Conservation (phyloP, 2,888 invertebrate species). For the Caenorhabditis drosophilae region DNA sequence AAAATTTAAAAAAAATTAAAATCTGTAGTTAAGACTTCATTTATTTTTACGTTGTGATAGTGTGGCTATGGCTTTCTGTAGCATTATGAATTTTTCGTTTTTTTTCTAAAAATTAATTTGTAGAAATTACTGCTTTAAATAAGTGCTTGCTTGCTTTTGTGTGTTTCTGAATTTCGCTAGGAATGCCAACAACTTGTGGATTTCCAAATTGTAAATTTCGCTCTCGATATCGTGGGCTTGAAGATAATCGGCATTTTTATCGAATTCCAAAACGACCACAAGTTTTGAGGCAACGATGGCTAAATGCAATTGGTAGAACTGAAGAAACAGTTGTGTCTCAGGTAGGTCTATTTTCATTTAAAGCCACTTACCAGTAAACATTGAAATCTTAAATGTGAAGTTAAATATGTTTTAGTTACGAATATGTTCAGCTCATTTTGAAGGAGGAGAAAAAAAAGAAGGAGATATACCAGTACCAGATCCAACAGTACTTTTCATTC, state of each 20-base stretch:
- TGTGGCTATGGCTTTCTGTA: not conserved
- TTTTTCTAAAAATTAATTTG: too few relatives aligned
- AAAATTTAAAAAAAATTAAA: too few relatives aligned
- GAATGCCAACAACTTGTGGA: conserved; percentile 71
- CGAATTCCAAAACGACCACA: conserved; percentile 71
- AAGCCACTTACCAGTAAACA: not conserved
- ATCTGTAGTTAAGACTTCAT: too few relatives aligned
- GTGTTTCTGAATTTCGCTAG: conserved; percentile 10
- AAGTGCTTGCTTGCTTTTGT: not conserved
- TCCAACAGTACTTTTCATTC: conserved; percentile 63
- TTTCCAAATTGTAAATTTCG: conserved; percentile 71
- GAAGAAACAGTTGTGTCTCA: conserved; percentile 71
- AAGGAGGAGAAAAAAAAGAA: conserved; percentile 71
- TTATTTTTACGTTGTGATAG: too few relatives aligned
- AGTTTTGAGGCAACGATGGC: conserved; percentile 70
- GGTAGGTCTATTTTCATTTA: conserved; percentile 57
- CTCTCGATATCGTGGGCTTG: conserved; percentile 70
- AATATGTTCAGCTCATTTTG: conserved; percentile 71
- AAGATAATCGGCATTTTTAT: conserved; percentile 72
- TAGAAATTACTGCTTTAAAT: not conserved
- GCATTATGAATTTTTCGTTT: not conserved
- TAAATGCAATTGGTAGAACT: conserved; percentile 70
- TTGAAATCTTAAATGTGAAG: too few relatives aligned
- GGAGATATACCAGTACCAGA: conserved; percentile 71
- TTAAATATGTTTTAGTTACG: conserved; percentile 67